Evolutionary conservation across 2,797 vertebrate species (phyloP), one percentile per base, ranked within the genome.

Genomic region (Sylvia borin): DNA sequence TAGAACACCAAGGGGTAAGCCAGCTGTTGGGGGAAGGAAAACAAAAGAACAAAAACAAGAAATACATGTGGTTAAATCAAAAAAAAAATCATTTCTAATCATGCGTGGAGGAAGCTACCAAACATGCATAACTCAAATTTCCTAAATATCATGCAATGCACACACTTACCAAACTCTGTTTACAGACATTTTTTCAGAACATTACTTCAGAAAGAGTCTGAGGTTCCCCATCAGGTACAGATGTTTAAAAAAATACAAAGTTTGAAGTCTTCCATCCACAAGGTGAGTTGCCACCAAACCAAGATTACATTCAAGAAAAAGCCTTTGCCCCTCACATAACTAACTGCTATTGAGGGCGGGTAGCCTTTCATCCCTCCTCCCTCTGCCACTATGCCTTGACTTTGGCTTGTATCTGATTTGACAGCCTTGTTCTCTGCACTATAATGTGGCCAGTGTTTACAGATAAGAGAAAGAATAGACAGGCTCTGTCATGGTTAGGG

Each of bases 1-100:
- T 99, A 99, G 98, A 98, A 98, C 98, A 93, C 98, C 98, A 98
- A 99, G 97, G 88, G 99, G 99, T 97, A 99, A 98, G 97, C 98
- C 98, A 97, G 98, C 99, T 99, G 99, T 99, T 98, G 98, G 98
- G 88, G 98, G 98, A 99, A 98, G 95, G 97, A 97, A 98, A 97
- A 98, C 95, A 97, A 94, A 95, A 95, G 94, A 93, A 86, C 78
- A 95, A 89, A 93, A 92, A 89, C 72, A 96, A 96, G 85, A 97
- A 93, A 98, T 77, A 98, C 80, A 98, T 34, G 92, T 94, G 61
- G 94, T 97, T 98, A 98, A 97, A 97, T 58, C 24, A 92, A 92
- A 91, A 93, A 92, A 95, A 73, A 72, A 72, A 50, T 40, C 38
- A 85, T 80, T 93, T 91, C 93, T 89, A 73, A 89, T 94, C 62